Evolutionary conservation across 2,797 vertebrate genomes (phyloP), one percentile per base, ranked within the genome.

Genomic region (Schizopygopsis pylzovi): DNA sequence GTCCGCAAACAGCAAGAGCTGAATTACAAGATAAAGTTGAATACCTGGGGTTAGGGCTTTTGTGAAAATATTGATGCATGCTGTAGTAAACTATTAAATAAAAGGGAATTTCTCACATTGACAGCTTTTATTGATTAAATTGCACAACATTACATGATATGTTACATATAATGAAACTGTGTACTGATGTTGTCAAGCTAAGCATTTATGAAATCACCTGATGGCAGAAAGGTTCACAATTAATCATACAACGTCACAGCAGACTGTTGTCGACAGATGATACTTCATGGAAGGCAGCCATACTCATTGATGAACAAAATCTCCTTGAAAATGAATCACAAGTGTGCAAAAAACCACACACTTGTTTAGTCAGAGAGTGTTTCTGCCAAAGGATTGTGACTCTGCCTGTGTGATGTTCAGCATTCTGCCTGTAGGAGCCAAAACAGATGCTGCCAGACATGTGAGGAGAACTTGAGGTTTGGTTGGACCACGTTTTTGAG

Each of bases 291-390:
- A 88, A 63, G 88, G 6, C 89, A 86, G 79, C 87, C 84, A 82
- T 83, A 86, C 82, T 82, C 88, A 79, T 88, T 84, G 85, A 7
- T 59, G 90, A 79, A 88, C 89, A 91, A 93, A 91, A 61, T 79
- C 22, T 87, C 59, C 59, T 86, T 81, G 90, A 92, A 92, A 94
- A 92, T 93, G 90, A 92, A 89, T 67, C 84, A 89, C 86, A 39
- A 91, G 91, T 93, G 89, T 90, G 73, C 78, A 87, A 85, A 52
- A 72, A 86, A 84, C 15, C 61, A 83, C 85, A 88, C 49, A 0
- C 76, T 81, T 89, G 89, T 89, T 89, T 88, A 88, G 67, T 86
- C 84, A 86, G 88, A 89, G 59, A 75, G 8, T 49, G 43, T 16
- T 18, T 76, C 72, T 85, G 71, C 70, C 43, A 65, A 81, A 72